Evolutionary conservation across 2,888 invertebrate genomes (phyloP).

Genomic region (Brachyptera risi): DNA sequence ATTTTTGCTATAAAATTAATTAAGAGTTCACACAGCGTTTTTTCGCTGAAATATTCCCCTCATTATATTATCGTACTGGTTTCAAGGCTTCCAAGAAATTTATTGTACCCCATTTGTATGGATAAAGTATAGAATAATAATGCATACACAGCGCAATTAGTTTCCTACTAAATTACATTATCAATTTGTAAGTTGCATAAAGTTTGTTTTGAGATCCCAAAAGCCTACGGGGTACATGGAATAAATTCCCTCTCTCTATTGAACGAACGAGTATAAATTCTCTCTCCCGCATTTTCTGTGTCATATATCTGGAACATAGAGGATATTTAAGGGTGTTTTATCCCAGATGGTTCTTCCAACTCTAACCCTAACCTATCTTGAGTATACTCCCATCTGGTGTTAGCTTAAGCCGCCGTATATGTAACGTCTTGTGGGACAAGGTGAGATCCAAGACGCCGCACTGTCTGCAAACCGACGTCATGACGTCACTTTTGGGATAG

Average conservation of each 20-base stretch:
- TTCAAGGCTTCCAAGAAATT: too few relatives aligned
- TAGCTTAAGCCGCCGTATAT: background rate
- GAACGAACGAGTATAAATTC: too few relatives aligned
- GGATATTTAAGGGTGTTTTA: background rate
- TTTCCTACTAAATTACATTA: conserved; percentile 11
- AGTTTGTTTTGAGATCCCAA: background rate
- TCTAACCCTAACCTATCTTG: conserved; percentile 8
- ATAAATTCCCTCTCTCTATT: background rate
- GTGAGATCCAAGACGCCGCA: conserved; percentile 10
- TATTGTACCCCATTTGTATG: background rate
- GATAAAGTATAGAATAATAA: conserved; percentile 14
- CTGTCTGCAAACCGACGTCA: background rate
- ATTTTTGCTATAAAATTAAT: conserved; percentile 17
- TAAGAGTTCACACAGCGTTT: too few relatives aligned
- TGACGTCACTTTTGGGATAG: conserved; percentile 6
- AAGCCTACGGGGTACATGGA: background rate
- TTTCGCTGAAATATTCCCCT: too few relatives aligned
- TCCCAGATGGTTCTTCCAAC: background rate
- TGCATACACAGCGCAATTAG: conserved; percentile 5
- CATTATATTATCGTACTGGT: too few relatives aligned
- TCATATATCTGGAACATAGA: background rate
- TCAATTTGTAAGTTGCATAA: conserved; percentile 16
- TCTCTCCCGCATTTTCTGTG: background rate
- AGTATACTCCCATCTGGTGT: background rate
- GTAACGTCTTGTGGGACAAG: background rate